Base-by-base conservation (phyloP, 2,113 vertebrate species). In the Junco hyemalis region DNA sequence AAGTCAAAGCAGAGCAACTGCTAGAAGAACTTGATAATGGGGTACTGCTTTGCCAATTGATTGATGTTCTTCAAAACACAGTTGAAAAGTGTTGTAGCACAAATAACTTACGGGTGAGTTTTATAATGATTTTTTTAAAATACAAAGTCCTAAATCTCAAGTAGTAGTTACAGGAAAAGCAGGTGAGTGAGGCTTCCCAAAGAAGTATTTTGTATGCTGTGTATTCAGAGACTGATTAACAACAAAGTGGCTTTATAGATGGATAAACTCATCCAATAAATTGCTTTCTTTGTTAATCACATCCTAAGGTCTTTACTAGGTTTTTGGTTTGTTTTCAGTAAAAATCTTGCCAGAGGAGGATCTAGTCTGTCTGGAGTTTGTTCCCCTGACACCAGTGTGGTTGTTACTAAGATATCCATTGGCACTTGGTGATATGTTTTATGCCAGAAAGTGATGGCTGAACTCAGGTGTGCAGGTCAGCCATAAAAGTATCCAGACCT, bases 11-110 rank as follows among this genome's bases (percentile, higher is more conserved):
- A 1, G 99, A 99, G 83, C 97, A 93, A 76, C 98, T 99, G 60
- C 94, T 99, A 82, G 96, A 98, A 72, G 98, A 98, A 65, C 98
- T 99, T 74, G 98, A 98, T 93, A 99, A 98, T 87, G 98, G 98
- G 12, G 98, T 97, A 11, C 70, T 98, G 2, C 96, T 99, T 38
- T 99, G 99, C 94, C 98, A 98, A 9, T 96, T 99, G 61, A 97
- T 99, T 73, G 95, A 82, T 31, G 98, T 98, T 86, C 98, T 99
- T 96, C 99, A 99, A 96, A 98, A 96, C 24, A 98, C 97, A 92
- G 95, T 99, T 79, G 97, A 98, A 89, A 91, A 97, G 57, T 97
- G 97, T 92, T 98, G 97, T 92, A 97, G 93, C 84, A 94, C 98
- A 6, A 98, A 97, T 8, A 98, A 98, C 31, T 69, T 96, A 81